Conservation (phyloP, 2,888 invertebrate species). For the Cordilura impudica region DNA sequence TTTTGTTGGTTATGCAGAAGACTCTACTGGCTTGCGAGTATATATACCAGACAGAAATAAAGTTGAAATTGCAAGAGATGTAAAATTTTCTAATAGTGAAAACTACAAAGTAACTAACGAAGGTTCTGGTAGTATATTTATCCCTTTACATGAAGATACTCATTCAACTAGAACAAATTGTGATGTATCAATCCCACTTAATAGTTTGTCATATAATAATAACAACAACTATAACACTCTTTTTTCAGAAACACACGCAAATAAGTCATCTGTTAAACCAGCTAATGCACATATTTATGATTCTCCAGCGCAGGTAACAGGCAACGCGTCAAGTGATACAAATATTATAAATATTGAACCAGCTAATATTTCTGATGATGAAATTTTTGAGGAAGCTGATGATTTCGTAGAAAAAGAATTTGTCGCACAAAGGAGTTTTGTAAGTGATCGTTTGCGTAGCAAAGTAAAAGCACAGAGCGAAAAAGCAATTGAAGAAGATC, state of each 20-base stretch:
- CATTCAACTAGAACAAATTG: neutral
- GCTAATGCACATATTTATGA: neutral
- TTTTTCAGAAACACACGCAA: conserved; percentile 2
- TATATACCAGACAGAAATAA: conserved; percentile 36
- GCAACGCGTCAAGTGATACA: no score
- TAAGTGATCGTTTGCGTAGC: conserved; percentile 34
- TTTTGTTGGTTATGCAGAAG: conserved; percentile 71
- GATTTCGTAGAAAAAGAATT: conserved; percentile 7
- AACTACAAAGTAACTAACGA: neutral
- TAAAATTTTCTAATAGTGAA: conserved; percentile 21
- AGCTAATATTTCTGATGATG: conserved; percentile 4
- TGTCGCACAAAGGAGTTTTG: conserved; percentile 14
- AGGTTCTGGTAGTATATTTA: neutral
- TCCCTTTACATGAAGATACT: neutral
- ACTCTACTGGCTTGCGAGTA: conserved; percentile 67
- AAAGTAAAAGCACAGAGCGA: conserved; percentile 6
- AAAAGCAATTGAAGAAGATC: conserved; percentile 18
- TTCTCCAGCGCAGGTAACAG: neutral
- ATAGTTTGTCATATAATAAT: no score
- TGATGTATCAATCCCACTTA: no score
- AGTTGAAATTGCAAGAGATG: conserved; percentile 56
- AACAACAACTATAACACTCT: neutral
- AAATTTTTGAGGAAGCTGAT: conserved; percentile 16
- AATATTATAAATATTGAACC: conserved; percentile 4
- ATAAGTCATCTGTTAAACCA: neutral